These are phyloP conservation scores for Tachyglossus aculeatus DNA, from an alignment of 2,797 vertebrate species.

Conservation along the genomic window DNA sequence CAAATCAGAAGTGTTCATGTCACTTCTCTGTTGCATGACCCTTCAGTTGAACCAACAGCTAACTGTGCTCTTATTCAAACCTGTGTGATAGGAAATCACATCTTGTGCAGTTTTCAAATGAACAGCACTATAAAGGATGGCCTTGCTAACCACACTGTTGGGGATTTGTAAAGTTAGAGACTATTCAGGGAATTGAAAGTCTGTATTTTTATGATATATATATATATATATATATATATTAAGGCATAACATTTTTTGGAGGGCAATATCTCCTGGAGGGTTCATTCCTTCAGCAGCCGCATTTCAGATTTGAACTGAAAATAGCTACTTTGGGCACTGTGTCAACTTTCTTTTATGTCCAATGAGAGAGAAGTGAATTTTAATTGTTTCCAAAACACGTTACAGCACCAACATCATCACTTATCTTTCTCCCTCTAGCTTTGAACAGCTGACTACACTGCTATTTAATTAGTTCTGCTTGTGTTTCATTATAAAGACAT, in stretches of 20 bases:
- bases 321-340: slow-evolving; percentile 31
- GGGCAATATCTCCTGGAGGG: neutral
- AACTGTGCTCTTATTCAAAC: no score
- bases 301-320: no score
- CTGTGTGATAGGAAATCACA: no score
- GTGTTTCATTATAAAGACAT: neutral
- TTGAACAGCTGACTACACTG: slow-evolving; percentile 11
- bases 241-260: neutral
- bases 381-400: slow-evolving; percentile 32
- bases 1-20: neutral
- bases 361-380: slow-evolving; percentile 27
- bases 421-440: slow-evolving; percentile 14
- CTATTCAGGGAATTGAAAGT: neutral
- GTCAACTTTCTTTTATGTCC: slow-evolving; percentile 41
- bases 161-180: no score
- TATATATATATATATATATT: no score
- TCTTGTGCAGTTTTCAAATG: no score
- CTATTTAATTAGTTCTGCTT: neutral
- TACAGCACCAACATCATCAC: neutral
- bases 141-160: no score
- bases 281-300: no score
- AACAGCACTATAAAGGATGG: no score
- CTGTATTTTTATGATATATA: no score
- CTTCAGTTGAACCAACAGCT: no score
- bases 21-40: neutral